Base-by-base conservation (phyloP, 2,113 vertebrate genomes). In the Sterrhoptilus dennistouni region DNA sequence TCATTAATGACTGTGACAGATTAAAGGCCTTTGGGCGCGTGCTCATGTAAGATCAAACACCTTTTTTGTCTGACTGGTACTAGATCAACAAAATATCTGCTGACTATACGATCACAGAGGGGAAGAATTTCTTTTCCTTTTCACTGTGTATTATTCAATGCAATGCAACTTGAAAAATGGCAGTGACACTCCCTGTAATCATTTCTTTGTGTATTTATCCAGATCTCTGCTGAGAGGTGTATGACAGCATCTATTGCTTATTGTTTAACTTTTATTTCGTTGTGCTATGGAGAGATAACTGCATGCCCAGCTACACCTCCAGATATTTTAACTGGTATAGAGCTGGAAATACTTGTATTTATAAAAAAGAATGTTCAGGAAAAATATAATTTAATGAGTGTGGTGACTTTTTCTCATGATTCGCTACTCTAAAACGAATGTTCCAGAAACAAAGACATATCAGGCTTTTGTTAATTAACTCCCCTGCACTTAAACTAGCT, bases 111-210 rank as follows among this genome's bases (percentile, higher is more conserved):
- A 89, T 81, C 38, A 71, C 50, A 65, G 54, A 95, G 42, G 63
- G 53, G 19, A 97, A 96, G 66, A 45, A 83, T 89, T 93, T 93
- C 56, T 95, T 84, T 96, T 90, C 31, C 49, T 95, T 91, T 95
- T 95, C 85, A 90, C 31, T 96, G 79, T 59, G 36, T 94, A 82
- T 93, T 96, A 90, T 80, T 86, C 64, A 50, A n/a, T 81, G 69
- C 78, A 95, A 57, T 81, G 66, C 36, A 91, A 63, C 47, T 93
- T 97, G 84, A 96, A 93, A 95, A 97, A 97, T 96, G 56, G 3
- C 22, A 68, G 24, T 63, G 66, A 95, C 52, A 93, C 17, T 40
- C 33, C 56, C 80, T 45, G 23, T 79, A 94, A 93, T 95, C 7
- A 96, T 95, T 91, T 91, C 47, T 94, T 94, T 95, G 38, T 68